Evolutionary conservation across 2,797 vertebrate species (phyloP).

Genomic region (Urosaurus nigricauda): DNA sequence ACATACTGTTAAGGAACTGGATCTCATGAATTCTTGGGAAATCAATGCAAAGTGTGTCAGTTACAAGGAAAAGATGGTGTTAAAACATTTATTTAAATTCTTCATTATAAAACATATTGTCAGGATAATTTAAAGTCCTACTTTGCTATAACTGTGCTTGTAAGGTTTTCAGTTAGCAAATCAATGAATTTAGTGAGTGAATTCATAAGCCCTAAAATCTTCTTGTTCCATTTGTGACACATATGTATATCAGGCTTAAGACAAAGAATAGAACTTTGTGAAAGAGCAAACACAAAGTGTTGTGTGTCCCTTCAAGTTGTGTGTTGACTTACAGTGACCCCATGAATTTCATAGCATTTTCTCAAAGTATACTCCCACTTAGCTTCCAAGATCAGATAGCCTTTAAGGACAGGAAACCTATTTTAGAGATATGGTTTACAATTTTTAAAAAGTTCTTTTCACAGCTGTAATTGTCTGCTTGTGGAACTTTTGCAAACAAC

Average conservation of each 20-base stretch:
- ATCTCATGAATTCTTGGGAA: neutral
- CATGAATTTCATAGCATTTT: too few relatives aligned
- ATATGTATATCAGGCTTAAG: neutral
- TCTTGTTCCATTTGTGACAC: neutral
- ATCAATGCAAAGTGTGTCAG: neutral
- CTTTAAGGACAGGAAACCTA: neutral
- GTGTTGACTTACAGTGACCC: too few relatives aligned
- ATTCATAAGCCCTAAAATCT: neutral
- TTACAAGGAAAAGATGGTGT: neutral
- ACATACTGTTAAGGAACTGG: neutral
- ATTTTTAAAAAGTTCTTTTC: neutral
- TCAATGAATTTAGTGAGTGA: neutral
- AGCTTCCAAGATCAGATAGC: too few relatives aligned
- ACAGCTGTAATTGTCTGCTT: constrained; percentile 28
- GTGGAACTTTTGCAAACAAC: constrained; percentile 56
- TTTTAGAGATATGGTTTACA: neutral
- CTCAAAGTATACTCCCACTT: too few relatives aligned
- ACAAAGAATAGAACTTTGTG: neutral
- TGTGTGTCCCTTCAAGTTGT: too few relatives aligned
- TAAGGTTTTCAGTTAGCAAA: neutral
- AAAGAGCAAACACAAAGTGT: neutral
- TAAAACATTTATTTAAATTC: neutral
- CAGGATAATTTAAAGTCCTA: neutral
- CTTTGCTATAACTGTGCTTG: neutral
- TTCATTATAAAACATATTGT: neutral